Evolutionary conservation across 2,888 invertebrate species (phyloP), one percentile per base, ranked within the genome.

Genomic region (Falcaria lacertinaria): DNA sequence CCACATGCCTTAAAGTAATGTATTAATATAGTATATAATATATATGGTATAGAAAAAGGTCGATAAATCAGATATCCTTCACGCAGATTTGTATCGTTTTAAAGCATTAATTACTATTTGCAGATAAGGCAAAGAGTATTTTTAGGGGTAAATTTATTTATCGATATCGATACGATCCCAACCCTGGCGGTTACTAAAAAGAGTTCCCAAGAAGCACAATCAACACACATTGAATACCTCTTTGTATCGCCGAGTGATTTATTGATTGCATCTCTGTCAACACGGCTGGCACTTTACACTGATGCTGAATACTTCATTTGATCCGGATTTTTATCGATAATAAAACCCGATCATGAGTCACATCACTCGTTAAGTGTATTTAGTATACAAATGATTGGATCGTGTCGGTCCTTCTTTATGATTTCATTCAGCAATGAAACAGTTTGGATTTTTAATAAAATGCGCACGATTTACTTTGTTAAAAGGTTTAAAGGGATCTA

Each of bases 261-360:
- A 89, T 89, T 87, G 89, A 89, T 86, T 83, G 80, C 86, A 78
- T 82, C 83, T 87, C 88, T 89, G 89, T 89, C 89, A 89, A 88
- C 89, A 88, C 80, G 65, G 71, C 79, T 71, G 79, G 80, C 79
- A 81, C 69, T 79, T 78, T 77, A 80, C 79, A 78, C 71, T 60
- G 64, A 57, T 63, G 59, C 69, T 88, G 86, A 89, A 88, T 89
- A 88, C 88, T 87, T 89, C 89, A 88, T 89, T 88, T 88, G 87
- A 87, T 86, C 85, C 85, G 84, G 80, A 86, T 88, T 85, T 85
- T 86, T 84, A 88, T 88, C 87, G 87, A 87, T 80, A 83, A 82
- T 83, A 85, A 79, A 80, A 81, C 76, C 63, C 64, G 71, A 67
- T 68, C 70, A 69, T 81, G 84, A 81, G 80, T 81, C 82, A 78